Base-by-base conservation (phyloP, 2,888 invertebrate species). In the Hirtodrosophila cameraria region DNA sequence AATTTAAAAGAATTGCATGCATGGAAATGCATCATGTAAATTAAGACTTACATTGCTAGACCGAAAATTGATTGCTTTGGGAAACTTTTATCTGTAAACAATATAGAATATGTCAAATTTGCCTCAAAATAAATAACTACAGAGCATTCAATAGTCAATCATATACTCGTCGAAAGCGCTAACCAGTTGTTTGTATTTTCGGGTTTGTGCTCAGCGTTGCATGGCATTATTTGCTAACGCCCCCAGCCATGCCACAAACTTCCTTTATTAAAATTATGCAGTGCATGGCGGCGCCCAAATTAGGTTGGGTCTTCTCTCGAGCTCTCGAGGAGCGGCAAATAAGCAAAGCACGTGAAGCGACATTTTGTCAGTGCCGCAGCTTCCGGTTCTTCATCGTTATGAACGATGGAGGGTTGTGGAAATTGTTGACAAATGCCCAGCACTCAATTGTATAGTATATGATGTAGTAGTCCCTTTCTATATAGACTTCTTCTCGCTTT, bases 221-320 rank as follows among this genome's bases (percentile, higher is more conserved):
- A 65, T 67, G 60, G 80, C 63, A 77, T 79, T 79, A 75, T 77
- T 77, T 75, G 65, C 58, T 42, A 49, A 63, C 58, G 39, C 65
- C 63, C 55, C 42, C 25, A 36, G 39, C 42, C 43, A 49, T 12
- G 55, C 52, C 63, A 41, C 54, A 50, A 69, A 75, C 80, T 69
- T 67, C 62, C 80, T 65, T 77, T 80, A 80, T 73, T 73, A 73
- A 80, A 76, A 78, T 78, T 65, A 75, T 75, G 62, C 75, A 75
- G 59, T 64, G 64, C 64, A 68, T 68, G 68, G 72, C 53, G 55
- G 64, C 59, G 49, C 49, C 59, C 62, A 72, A 75, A 75, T 75
- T 72, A 65, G 57, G 64, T 62, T 72, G 61, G 58, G 30, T 55
- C 75, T 61, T 52, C 63, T 28, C 42, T 15, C n/a, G 23, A 18